Conservation (phyloP, 2,888 invertebrate genomes). For the Autographa pulchrina region DNA sequence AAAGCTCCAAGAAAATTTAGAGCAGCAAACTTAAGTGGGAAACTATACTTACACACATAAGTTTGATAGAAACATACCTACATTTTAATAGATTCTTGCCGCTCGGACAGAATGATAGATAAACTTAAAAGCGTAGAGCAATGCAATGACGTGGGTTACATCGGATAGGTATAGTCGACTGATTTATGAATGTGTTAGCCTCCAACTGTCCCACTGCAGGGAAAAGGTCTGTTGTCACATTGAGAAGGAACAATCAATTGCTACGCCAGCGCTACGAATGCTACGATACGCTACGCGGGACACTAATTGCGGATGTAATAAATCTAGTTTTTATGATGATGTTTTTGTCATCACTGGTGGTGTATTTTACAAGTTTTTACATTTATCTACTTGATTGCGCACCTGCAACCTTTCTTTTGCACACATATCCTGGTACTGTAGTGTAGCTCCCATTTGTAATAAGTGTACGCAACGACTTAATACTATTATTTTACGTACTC, state of each 20-base stretch:
- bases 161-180: background rate
- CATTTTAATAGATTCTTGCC: background rate
- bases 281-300: background rate
- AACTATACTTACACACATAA: background rate
- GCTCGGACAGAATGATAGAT: conserved; percentile 5
- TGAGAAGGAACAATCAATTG: background rate
- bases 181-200: conserved; percentile 2
- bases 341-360: no score
- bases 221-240: background rate
- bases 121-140: conserved; percentile 2
- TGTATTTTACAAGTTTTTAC: no score
- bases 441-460: no score
- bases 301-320: background rate
- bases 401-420: no score
- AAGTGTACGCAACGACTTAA: no score
- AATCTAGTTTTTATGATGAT: no score
- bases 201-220: background rate
- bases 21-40: background rate
- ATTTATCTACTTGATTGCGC: no score
- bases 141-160: background rate
- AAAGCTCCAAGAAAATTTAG: background rate
- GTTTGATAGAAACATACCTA: background rate
- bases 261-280: conserved; percentile 2
- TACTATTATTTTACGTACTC: no score
- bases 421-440: no score